Evolutionary conservation across 2,888 invertebrate species (phyloP).

Genomic region (Zele albiditarsus): DNA sequence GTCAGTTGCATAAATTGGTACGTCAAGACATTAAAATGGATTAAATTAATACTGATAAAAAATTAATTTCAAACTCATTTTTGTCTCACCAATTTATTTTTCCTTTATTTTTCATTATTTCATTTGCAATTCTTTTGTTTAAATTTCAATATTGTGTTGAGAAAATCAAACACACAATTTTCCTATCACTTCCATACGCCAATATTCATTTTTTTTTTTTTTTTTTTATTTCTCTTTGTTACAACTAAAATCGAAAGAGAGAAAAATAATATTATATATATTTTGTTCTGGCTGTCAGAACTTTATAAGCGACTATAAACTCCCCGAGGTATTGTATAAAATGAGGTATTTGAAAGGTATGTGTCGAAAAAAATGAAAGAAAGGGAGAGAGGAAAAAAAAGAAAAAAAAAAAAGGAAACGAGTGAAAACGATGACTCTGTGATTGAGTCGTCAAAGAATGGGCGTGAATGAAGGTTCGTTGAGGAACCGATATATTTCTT

Average conservation of each 20-base stretch:
- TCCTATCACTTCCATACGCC: not conserved
- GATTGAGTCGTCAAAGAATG: constrained; percentile 26
- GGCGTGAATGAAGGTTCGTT: not conserved
- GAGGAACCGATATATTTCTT: not conserved
- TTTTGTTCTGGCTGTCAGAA: not conserved
- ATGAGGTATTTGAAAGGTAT: not conserved
- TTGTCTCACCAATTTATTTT: not conserved
- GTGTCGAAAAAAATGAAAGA: not conserved
- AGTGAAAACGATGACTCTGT: constrained; percentile 11
- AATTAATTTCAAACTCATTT: not conserved
- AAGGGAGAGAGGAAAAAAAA: not conserved
- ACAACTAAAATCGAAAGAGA: not conserved
- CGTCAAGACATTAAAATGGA: not conserved
- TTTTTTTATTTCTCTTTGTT: not conserved
- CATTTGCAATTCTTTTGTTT: not conserved
- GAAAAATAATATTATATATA: not conserved
- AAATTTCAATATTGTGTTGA: not conserved
- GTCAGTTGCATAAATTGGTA: constrained; percentile 11
- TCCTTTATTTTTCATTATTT: not conserved
- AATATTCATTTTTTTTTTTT: not conserved
- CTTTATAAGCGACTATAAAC: not conserved
- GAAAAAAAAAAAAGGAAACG: constrained; percentile 6
- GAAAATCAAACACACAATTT: not conserved
- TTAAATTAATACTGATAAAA: constrained; percentile 2
- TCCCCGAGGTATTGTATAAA: not conserved